Conservation (phyloP, 2,113 vertebrate species). For the Xiphophorus maculatus region DNA sequence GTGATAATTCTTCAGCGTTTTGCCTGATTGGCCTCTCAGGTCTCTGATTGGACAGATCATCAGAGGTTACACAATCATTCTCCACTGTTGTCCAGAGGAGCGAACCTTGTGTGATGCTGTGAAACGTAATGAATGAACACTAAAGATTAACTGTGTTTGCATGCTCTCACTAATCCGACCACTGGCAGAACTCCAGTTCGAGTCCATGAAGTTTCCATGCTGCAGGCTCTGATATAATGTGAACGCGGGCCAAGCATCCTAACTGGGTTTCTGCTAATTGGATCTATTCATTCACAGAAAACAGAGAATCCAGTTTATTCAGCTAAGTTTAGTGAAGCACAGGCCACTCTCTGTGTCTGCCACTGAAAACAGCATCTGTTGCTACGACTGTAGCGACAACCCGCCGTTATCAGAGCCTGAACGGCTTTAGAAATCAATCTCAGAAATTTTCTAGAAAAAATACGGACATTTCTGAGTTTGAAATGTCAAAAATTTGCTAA, state of each 20-base stretch:
- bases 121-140: constrained; percentile 7
- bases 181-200: constrained; percentile 22
- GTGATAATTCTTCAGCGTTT: background rate
- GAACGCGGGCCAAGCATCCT: background rate
- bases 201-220: constrained; percentile 2
- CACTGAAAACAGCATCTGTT: constrained; percentile 33
- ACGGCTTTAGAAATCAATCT: background rate
- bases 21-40: too few species aligned
- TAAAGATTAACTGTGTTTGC: background rate
- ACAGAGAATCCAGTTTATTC: background rate
- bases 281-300: background rate
- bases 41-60: background rate
- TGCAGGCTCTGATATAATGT: background rate
- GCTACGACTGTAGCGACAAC: background rate
- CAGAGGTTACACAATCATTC: background rate
- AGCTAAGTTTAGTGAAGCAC: background rate
- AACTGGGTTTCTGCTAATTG: background rate
- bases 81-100: background rate
- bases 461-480: too few species aligned
- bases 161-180: constrained; percentile 8
- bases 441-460: too few species aligned
- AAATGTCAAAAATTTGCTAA: too few species aligned
- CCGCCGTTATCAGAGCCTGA: constrained; percentile 19
- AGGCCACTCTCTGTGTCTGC: background rate
- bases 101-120: background rate